phyloP scores from a whole-genome alignment of 2,797 vertebrate species.

The Sebastes steindachneri region DNA sequence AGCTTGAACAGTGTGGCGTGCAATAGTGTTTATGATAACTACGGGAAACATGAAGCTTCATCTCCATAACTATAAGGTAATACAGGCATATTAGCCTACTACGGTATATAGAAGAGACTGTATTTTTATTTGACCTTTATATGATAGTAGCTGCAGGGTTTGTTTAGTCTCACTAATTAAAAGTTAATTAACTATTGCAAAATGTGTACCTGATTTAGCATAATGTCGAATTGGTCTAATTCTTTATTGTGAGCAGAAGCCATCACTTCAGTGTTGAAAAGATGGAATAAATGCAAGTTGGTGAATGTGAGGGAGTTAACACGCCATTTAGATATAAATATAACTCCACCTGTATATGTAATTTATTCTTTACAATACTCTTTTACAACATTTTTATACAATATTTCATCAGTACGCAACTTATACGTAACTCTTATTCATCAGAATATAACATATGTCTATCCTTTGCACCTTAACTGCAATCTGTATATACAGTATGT shows the following conservation, averaged over 20 bases:
- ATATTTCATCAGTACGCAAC: no score
- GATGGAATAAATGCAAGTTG: background rate
- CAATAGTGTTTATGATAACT: background rate
- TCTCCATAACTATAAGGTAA: background rate
- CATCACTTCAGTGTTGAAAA: background rate
- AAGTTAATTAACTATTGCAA: background rate
- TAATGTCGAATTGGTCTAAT: background rate
- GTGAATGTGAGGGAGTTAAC: background rate
- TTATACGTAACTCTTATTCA: no score
- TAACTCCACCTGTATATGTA: no score
- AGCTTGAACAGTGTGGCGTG: background rate
- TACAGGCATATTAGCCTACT: background rate
- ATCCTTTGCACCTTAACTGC: no score
- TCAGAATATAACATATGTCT: no score
- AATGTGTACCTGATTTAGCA: background rate
- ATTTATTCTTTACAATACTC: no score
- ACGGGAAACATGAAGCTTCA: background rate
- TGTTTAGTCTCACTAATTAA: background rate
- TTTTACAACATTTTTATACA: no score
- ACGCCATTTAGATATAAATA: no score
- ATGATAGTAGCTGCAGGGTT: background rate
- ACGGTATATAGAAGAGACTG: background rate
- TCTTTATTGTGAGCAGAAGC: background rate
- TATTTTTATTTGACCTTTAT: background rate
- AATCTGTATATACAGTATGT: no score